Conservation (phyloP, 2,113 vertebrate species). For the Ophiodon elongatus region DNA sequence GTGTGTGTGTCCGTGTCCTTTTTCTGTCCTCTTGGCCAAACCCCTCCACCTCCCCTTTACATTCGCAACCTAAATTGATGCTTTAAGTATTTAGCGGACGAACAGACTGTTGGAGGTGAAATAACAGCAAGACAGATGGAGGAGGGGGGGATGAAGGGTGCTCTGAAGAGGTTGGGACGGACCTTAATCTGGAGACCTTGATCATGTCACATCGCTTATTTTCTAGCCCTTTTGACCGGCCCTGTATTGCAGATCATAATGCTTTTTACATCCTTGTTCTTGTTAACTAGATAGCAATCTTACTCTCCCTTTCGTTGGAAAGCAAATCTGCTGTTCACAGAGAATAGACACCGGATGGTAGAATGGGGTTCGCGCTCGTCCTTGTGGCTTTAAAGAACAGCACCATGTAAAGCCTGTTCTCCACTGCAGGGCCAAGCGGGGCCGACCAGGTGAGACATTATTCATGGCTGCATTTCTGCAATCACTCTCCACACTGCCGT, state of each 20-base stretch:
- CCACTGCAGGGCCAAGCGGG: not conserved
- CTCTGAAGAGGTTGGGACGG: not conserved
- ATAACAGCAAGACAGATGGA: not conserved
- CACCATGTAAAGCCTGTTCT: not conserved
- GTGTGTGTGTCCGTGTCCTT: too few species aligned
- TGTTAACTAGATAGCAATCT: not conserved
- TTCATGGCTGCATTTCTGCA: conserved; percentile 19
- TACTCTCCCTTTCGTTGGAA: not conserved
- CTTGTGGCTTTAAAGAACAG: not conserved
- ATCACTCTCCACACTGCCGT: not conserved
- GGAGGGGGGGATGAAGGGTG: not conserved
- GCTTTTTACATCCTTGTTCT: not conserved
- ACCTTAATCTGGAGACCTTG: not conserved
- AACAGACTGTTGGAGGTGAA: not conserved
- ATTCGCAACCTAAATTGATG: not conserved
- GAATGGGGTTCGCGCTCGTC: conserved; percentile 2
- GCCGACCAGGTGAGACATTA: not conserved
- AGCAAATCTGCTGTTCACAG: not conserved
- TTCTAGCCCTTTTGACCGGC: not conserved
- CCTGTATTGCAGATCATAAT: not conserved
- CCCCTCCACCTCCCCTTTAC: not conserved
- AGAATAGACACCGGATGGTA: not conserved
- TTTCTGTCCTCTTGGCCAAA: conserved; percentile 23
- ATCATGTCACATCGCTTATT: too few species aligned
- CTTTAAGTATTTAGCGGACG: not conserved